Conservation (phyloP, 2,797 vertebrate species). For the Alca torda region DNA sequence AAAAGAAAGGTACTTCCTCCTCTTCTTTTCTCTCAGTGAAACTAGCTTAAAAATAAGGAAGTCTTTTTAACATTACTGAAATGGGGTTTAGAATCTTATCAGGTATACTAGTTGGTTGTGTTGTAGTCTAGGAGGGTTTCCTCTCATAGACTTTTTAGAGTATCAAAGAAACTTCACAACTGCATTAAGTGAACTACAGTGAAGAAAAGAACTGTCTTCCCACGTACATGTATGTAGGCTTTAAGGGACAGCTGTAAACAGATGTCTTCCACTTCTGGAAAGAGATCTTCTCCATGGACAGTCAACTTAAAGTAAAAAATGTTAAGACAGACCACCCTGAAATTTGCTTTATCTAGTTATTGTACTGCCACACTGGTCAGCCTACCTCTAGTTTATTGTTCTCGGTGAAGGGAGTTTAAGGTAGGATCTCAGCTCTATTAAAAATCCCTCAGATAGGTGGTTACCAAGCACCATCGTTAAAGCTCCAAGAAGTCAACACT, state of each 20-base stretch:
- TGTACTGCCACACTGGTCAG: neutral
- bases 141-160: neutral
- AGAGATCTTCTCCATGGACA: neutral
- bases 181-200: neutral
- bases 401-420: neutral
- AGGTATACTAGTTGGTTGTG: neutral
- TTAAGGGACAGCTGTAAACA: neutral
- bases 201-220: neutral
- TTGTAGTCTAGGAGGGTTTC: neutral
- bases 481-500: neutral
- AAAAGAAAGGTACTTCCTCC: neutral
- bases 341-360: neutral
- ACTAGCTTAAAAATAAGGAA: neutral
- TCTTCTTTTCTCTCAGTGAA: neutral
- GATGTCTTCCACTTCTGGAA: neutral
- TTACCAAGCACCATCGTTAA: neutral
- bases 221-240: neutral
- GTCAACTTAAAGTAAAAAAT: neutral
- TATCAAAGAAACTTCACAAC: neutral
- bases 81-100: neutral
- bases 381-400: neutral
- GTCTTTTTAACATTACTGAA: neutral
- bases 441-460: neutral
- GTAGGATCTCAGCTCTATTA: neutral
- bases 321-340: neutral